Evolutionary conservation across 2,888 invertebrate species (phyloP).

Genomic region (Azorinus chamasolen): DNA sequence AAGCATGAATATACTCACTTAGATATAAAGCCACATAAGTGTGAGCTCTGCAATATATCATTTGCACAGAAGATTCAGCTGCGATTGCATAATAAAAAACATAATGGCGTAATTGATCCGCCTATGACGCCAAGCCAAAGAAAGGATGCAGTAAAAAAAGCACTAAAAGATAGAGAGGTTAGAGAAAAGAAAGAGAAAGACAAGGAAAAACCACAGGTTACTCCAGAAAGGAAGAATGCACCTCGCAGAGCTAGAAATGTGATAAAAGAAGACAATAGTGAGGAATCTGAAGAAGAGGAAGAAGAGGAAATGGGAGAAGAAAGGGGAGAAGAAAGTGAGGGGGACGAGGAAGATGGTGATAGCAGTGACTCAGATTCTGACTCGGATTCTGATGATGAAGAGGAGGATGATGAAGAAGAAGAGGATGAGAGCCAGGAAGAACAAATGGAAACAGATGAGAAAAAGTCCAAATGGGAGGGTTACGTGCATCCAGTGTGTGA

Average conservation of each 20-base stretch:
- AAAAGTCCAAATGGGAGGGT: constrained; percentile 30
- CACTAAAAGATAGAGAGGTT: constrained; percentile 13
- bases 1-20: constrained; percentile 56
- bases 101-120: constrained; percentile 48
- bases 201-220: constrained; percentile 6
- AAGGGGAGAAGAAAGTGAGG: constrained; percentile 7
- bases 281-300: constrained; percentile 2
- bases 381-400: background rate
- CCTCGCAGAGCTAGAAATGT: constrained; percentile 41
- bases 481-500: constrained; percentile 44
- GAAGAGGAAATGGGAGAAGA: constrained; percentile 16
- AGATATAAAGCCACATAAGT: constrained; percentile 57
- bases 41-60: constrained; percentile 49
- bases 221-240: constrained; percentile 44
- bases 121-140: constrained; percentile 11
- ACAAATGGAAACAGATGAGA: constrained; percentile 2
- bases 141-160: constrained; percentile 23
- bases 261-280: constrained; percentile 2
- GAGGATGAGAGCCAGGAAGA: constrained; percentile 20
- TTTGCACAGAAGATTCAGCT: constrained; percentile 62
- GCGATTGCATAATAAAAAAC: constrained; percentile 47
- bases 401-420: background rate
- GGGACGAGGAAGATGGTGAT: constrained; percentile 11
- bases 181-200: constrained; percentile 12
- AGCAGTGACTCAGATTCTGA: background rate